Base-by-base conservation (phyloP, 2,888 invertebrate genomes). In the Cyclophora albipunctata region DNA sequence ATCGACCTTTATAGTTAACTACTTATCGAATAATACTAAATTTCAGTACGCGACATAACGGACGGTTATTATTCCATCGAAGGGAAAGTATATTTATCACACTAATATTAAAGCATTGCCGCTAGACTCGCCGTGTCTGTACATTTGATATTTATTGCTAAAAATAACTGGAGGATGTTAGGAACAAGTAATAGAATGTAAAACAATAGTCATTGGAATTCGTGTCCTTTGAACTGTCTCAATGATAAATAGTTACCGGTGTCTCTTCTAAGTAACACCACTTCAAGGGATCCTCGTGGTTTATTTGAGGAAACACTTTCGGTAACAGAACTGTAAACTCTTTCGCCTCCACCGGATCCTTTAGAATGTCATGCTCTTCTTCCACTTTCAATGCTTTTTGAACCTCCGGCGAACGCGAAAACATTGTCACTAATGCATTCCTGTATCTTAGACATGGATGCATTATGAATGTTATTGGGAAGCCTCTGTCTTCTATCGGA, bases 251-350 rank as follows among this genome's bases (percentile, higher is more conserved):
- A 58, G 58, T 51, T 67, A 85, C 88, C 73, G 81, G 77, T 41
- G 42, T 44, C 66, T 87, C 88, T 42, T 84, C 78, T 55, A 88
- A 72, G 60, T 75, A 84, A 40, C 66, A 67, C 86, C 87, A 87
- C 37, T 69, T 52, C 35, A 88, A 62, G 3, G 82, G 71, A 4
- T 69, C 64, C 52, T 81, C 84, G 40, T 78, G 58, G 49, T 75
- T 63, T 46, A 87, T 68, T 1, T 53, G 42, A 2, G 88, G 88
- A 48, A 81, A 79, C 0, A 65, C 70, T 62, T 82, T 88, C 1
- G 82, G 80, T 5, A 84, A 53, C 43, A 88, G 52, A 35, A 87
- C 80, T 3, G 84, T 81, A 49, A 69, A 87, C 47, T 82, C 80
- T 53, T 76, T 75, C 53, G 59, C 73, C n/a, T 62, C 70, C 2